Evolutionary conservation across 2,797 vertebrate genomes (phyloP).

Genomic region (Cyprinodon diabolis): DNA sequence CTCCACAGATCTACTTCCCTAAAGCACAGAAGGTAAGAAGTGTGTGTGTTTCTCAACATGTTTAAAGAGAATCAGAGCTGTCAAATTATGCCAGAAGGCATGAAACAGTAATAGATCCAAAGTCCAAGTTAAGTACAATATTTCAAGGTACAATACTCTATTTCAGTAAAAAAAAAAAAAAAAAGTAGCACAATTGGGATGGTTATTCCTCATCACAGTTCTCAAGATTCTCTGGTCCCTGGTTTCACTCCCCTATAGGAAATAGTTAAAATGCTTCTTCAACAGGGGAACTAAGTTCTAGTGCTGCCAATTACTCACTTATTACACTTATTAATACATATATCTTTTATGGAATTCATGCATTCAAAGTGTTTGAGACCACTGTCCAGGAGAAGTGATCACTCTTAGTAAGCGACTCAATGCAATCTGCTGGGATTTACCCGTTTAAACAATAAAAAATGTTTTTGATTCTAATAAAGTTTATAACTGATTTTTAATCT

Average conservation of each 20-base stretch:
- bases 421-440: too few relatives aligned
- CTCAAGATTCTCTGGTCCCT: not conserved
- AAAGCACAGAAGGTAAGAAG: slow-evolving; percentile 67
- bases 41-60: not conserved
- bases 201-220: not conserved
- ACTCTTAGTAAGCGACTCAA: not conserved
- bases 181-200: not conserved
- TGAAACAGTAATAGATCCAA: not conserved
- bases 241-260: not conserved
- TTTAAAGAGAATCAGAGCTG: not conserved
- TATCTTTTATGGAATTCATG: too few relatives aligned
- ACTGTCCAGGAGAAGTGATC: not conserved
- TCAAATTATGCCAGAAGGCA: not conserved
- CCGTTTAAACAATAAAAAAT: not conserved
- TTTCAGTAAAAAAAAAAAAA: not conserved
- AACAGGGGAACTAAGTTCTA: not conserved
- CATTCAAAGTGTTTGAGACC: not conserved
- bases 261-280: not conserved
- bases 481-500: not conserved
- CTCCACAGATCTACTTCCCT: slow-evolving; percentile 61
- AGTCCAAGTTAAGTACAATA: not conserved
- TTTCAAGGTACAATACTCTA: not conserved
- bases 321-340: not conserved
- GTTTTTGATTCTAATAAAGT: not conserved
- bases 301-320: not conserved